Percentiles rank a stretch among this genome's conserved stretches.
phyloP scores from a whole-genome alignment of 2,797 vertebrate species.

The Carcharodon carcharias region DNA sequence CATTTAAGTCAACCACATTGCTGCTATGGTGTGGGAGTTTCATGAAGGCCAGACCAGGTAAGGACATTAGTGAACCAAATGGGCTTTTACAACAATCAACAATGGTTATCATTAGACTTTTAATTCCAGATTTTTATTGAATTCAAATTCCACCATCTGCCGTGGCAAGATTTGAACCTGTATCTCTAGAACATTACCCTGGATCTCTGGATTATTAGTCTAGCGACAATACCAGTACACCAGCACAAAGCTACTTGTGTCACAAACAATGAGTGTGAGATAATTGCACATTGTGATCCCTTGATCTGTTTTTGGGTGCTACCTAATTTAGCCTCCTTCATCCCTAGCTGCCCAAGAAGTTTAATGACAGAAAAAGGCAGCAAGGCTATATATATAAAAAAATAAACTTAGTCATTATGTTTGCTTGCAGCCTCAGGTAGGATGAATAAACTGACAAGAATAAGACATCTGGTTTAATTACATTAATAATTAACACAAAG shows the following conservation, averaged over 20 bases:
- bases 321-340: not conserved
- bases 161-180: too few relatives aligned
- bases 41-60: too few relatives aligned
- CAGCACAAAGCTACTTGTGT: not conserved
- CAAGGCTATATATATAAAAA: not conserved
- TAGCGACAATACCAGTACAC: too few relatives aligned
- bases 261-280: not conserved
- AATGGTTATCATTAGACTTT: too few relatives aligned
- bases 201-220: too few relatives aligned
- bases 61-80: too few relatives aligned
- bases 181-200: too few relatives aligned
- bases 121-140: too few relatives aligned
- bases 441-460: not conserved
- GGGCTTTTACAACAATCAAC: too few relatives aligned
- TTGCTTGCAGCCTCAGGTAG: not conserved
- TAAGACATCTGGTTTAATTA: not conserved
- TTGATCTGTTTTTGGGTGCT: not conserved
- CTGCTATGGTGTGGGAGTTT: too few relatives aligned
- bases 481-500: not conserved
- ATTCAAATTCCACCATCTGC: too few relatives aligned
- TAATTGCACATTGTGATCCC: not conserved
- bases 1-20: too few relatives aligned
- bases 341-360: not conserved
- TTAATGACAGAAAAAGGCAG: not conserved
- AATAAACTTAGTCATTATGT: not conserved